These are phyloP conservation scores for Seriola rivoliana DNA, from an alignment of 2,113 vertebrate genomes.

Conservation along the genomic window DNA sequence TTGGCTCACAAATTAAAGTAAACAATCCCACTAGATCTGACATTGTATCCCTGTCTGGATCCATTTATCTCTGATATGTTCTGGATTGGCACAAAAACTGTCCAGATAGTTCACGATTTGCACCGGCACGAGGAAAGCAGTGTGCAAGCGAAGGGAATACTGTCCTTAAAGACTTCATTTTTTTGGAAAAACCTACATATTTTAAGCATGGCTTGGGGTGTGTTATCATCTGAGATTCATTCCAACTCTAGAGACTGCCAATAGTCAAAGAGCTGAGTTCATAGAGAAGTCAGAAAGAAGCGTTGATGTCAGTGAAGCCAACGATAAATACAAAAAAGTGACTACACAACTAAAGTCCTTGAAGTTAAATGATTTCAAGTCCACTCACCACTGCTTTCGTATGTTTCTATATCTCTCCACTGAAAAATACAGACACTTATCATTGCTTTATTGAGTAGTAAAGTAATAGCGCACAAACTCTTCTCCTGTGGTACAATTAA, in stretches of 20 bases:
- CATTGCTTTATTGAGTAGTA: not conserved
- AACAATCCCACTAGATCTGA: slow-evolving; percentile 35
- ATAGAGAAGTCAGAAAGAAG: slow-evolving; percentile 25
- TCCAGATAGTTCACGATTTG: not conserved
- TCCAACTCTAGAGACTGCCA: not conserved
- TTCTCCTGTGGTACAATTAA: not conserved
- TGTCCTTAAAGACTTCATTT: slow-evolving; percentile 2
- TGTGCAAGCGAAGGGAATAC: not conserved
- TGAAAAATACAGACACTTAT: too few relatives aligned
- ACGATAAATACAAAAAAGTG: slow-evolving; percentile 7
- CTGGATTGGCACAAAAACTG: not conserved
- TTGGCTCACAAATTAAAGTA: slow-evolving; percentile 37
- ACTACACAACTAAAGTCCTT: not conserved
- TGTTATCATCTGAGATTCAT: not conserved
- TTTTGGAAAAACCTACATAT: slow-evolving; percentile 8
- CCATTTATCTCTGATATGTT: slow-evolving; percentile 12
- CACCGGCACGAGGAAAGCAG: not conserved
- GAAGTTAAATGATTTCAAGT: slow-evolving; percentile 1
- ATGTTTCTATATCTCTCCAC: not conserved
- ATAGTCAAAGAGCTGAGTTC: slow-evolving; percentile 37
- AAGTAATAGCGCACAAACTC: not conserved
- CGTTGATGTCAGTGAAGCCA: slow-evolving; percentile 8
- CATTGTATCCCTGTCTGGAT: slow-evolving; percentile 23
- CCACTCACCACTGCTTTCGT: not conserved
- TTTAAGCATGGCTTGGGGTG: slow-evolving; percentile 6